phyloP scores from a whole-genome alignment of 2,113 vertebrate genomes.

The Cisticola juncidis region DNA sequence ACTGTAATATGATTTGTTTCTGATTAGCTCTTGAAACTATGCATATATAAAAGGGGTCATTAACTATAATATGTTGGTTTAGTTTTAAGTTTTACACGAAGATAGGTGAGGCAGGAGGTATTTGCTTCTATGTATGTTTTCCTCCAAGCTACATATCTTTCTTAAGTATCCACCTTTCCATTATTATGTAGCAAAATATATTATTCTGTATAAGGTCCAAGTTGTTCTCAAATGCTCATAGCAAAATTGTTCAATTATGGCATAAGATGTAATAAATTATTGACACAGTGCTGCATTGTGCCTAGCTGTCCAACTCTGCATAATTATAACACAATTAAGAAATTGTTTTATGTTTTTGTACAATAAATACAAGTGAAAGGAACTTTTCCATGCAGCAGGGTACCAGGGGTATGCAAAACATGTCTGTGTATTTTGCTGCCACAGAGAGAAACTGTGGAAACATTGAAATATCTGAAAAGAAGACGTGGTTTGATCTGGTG shows the following conservation, averaged over 20 bases:
- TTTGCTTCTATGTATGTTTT: constrained; percentile 50
- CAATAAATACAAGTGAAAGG: constrained; percentile 42
- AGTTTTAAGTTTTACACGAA: constrained; percentile 49
- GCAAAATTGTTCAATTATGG: constrained; percentile 31
- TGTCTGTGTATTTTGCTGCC: neutral
- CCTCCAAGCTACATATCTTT: constrained; percentile 41
- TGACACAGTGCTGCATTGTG: constrained; percentile 53
- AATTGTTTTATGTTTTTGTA: neutral
- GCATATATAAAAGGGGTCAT: constrained; percentile 47
- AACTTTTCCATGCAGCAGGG: neutral
- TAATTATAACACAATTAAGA: constrained; percentile 18
- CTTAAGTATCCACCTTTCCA: constrained; percentile 34
- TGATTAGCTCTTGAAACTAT: constrained; percentile 52
- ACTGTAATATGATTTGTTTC: constrained; percentile 31
- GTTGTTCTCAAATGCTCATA: constrained; percentile 51
- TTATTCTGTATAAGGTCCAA: constrained; percentile 59
- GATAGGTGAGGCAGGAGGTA: constrained; percentile 17
- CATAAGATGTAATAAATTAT: constrained; percentile 69
- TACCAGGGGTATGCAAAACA: neutral
- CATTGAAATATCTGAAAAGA: neutral
- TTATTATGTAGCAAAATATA: constrained; percentile 53
- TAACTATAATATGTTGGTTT: constrained; percentile 44
- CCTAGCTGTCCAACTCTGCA: constrained; percentile 10
- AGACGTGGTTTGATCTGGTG: neutral
- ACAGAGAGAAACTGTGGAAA: neutral